A percentile compares a stretch with the other conserved stretches of the same genome.
phyloP scores from a whole-genome alignment of 2,113 vertebrate genomes.

The Ursus arctos region DNA sequence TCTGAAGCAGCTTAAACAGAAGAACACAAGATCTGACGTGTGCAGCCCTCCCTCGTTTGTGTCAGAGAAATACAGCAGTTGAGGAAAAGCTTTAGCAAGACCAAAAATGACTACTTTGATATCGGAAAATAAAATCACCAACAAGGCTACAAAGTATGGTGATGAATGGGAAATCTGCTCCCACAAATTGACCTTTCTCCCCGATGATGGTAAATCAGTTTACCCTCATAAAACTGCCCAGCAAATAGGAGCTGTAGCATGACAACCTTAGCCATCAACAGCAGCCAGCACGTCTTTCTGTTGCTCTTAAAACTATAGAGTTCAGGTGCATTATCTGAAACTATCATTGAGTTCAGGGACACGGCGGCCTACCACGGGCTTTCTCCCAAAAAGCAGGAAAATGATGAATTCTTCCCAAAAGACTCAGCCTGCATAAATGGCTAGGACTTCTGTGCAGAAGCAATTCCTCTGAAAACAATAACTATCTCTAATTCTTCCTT shows the following conservation, averaged over 20 bases:
- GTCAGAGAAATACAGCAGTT: constrained; percentile 31
- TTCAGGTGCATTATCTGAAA: constrained; percentile 51
- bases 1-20: background rate
- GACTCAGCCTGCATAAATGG: background rate
- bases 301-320: background rate
- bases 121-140: constrained; percentile 67
- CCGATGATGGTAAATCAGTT: constrained; percentile 39
- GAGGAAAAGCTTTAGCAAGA: constrained; percentile 60
- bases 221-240: constrained; percentile 33
- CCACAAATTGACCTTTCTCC: constrained; percentile 63
- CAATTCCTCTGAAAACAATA: constrained; percentile 45
- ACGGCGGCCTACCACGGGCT: background rate
- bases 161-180: constrained; percentile 30
- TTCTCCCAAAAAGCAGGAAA: constrained; percentile 43
- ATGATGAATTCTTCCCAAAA: constrained; percentile 52
- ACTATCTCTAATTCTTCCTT: constrained; percentile 13
- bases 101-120: constrained; percentile 65
- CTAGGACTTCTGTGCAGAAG: background rate
- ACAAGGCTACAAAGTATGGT: constrained; percentile 25
- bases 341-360: constrained; percentile 36
- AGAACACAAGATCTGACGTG: background rate
- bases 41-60: background rate
- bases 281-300: background rate
- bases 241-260: background rate
- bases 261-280: background rate